Evolutionary conservation across 2,888 invertebrate species (phyloP), one percentile per base, ranked within the genome.

Genomic region (Cepaea hortensis): DNA sequence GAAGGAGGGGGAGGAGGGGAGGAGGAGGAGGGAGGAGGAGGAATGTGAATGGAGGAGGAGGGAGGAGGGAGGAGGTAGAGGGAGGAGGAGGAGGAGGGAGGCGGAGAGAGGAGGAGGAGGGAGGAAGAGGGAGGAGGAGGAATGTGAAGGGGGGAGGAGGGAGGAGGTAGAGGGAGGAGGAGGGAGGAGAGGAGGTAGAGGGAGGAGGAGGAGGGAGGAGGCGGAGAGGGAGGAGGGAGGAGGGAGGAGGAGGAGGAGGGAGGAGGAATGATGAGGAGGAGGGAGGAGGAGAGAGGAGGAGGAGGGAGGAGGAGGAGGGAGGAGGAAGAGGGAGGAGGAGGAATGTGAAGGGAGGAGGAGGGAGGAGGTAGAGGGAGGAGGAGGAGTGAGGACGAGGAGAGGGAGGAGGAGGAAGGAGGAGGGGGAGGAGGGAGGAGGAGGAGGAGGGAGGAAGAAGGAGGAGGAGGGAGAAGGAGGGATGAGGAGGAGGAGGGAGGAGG

Each of bases 261-360:
- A 62, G 76, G 76, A 76, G 76, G n/a, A n/a, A n/a, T n/a, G n/a
- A n/a, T n/a, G n/a, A n/a, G n/a, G n/a, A n/a, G n/a, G n/a, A n/a
- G n/a, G 62, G 84, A 84, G 35, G 62, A 62, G 35, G 76, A 84
- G 76, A 61, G 62, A 76, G 84, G 76, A 61, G 76, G 76, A 84
- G 76, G 76, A 76, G 76, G 62, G 76, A 65, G 62, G 76, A 84
- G 65, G 62, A 76, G 76, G 23, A 77, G 76, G 62, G 62, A 50
- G 50, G n/a, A n/a, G 11, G 11, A 55, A 50, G 50, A n/a, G 73
- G 73, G 50, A 23, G 73, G 83, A 83, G 18, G 50, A 50, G 50
- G 73, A 73, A 73, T n/a, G 50, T n/a, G n/a, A n/a, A n/a, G n/a
- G n/a, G n/a, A n/a, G n/a, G n/a, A n/a, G n/a, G n/a, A n/a, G n/a